Evolutionary conservation across 2,797 vertebrate species (phyloP).

Genomic region (Helicolenus hilgendorfi): DNA sequence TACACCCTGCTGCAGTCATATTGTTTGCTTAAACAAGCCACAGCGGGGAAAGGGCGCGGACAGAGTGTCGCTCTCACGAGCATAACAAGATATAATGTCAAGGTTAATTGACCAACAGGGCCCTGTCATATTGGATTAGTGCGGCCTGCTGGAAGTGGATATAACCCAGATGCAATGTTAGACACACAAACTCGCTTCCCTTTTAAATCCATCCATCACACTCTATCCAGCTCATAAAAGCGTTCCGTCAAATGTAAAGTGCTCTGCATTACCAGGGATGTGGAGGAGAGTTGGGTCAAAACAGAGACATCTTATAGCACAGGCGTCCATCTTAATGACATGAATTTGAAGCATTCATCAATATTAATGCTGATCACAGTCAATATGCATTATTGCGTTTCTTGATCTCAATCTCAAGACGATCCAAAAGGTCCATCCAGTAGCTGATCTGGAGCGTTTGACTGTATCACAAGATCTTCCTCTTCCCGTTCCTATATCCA

Average conservation of each 20-base stretch:
- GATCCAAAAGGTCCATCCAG: neutral
- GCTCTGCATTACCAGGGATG: neutral
- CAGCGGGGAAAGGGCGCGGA: constrained; percentile 49
- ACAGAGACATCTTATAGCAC: neutral
- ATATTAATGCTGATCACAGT: neutral
- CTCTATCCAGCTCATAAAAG: constrained; percentile 24
- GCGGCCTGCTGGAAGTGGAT: constrained; percentile 65
- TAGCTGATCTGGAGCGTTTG: neutral
- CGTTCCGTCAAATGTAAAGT: constrained; percentile 28
- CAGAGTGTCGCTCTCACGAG: constrained; percentile 60
- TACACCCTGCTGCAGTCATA: constrained; percentile 12
- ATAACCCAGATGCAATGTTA: constrained; percentile 72
- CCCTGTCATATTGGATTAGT: constrained; percentile 85
- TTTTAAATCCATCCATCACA: constrained; percentile 34
- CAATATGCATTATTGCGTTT: neutral
- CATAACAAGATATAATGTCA: constrained; percentile 85
- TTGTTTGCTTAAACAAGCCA: constrained; percentile 53
- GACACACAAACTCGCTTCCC: constrained; percentile 17
- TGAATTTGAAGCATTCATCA: neutral
- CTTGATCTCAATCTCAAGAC: neutral
- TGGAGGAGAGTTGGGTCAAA: neutral
- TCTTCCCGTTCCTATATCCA: neutral
- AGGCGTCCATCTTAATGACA: neutral
- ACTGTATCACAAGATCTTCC: neutral
- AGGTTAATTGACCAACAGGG: constrained; percentile 89